phyloP scores from a whole-genome alignment of 2,888 invertebrate species.

The Harmothoe impar region DNA sequence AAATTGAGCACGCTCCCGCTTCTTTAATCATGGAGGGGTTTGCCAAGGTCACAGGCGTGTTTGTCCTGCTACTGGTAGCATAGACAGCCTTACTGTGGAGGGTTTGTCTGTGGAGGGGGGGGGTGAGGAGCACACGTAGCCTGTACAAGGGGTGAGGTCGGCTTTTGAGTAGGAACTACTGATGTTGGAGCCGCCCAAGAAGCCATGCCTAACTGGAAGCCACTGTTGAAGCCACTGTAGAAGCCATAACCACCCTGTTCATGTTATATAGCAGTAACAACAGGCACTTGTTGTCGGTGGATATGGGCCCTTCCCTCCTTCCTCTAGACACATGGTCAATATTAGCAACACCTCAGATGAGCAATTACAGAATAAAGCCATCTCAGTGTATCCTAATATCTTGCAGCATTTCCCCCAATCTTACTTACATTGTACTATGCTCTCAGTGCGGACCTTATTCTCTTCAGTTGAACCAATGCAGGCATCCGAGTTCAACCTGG shows the following conservation, averaged over 20 bases:
- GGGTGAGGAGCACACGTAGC: neutral
- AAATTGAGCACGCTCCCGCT: constrained; percentile 15
- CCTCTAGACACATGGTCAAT: neutral
- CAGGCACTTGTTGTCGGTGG: neutral
- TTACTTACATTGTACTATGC: no score
- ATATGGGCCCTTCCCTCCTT: neutral
- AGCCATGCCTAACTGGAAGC: neutral
- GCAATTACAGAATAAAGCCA: neutral
- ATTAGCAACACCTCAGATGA: neutral
- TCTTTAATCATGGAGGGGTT: constrained; percentile 42
- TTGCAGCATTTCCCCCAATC: no score
- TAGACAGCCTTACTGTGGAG: neutral
- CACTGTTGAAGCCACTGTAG: neutral
- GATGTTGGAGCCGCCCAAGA: neutral
- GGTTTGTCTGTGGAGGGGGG: neutral
- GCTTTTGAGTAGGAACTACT: neutral
- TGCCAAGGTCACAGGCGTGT: neutral
- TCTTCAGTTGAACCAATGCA: no score
- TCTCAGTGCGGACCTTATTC: no score
- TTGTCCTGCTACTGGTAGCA: constrained; percentile 1
- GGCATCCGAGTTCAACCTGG: no score
- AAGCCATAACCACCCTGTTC: neutral
- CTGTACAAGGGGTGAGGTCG: neutral
- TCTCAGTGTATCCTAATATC: no score
- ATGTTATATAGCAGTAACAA: neutral